These are phyloP conservation scores for Sceloporus undulatus DNA, from an alignment of 2,113 vertebrate genomes.

Conservation along the genomic window DNA sequence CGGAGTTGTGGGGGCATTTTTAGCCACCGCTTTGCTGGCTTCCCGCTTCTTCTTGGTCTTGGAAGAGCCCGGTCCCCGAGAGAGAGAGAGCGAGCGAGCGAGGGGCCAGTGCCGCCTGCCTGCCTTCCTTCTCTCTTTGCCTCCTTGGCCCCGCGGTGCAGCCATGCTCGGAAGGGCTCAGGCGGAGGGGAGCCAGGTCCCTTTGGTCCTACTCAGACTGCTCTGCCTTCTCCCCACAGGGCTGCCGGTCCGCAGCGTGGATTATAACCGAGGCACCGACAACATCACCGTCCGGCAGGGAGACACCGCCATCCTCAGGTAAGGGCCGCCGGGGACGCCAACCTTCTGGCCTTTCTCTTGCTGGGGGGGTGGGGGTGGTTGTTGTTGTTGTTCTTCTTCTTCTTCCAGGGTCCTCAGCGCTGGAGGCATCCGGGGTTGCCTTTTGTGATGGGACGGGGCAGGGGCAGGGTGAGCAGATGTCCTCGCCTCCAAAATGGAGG, in stretches of 20 bases:
- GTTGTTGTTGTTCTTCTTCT: neutral
- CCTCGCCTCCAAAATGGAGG: no score
- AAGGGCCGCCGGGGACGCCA: constrained; percentile 76
- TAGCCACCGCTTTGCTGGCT: no score
- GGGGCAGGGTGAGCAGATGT: no score
- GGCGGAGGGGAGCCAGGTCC: constrained; percentile 92
- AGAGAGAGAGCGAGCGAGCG: constrained; percentile 43
- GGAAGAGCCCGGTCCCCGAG: neutral
- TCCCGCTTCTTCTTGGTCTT: no score
- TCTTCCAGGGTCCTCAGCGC: fast-evolving
- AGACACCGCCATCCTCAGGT: constrained; percentile 98
- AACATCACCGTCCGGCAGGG: constrained; percentile 99
- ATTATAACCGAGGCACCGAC: constrained; percentile 97
- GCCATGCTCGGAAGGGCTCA: constrained; percentile 91
- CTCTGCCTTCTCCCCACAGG: constrained; percentile 99
- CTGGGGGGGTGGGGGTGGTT: neutral
- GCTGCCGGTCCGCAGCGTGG: constrained; percentile 98
- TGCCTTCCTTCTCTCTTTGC: constrained; percentile 49
- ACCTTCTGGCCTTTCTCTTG: constrained; percentile 51
- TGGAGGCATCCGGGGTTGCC: neutral
- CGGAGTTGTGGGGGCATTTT: constrained; percentile 3
- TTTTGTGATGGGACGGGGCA: neutral
- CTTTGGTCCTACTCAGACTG: constrained; percentile 95
- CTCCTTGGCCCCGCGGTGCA: constrained; percentile 56
- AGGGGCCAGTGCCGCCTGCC: constrained; percentile 54